Evolutionary conservation across 2,113 vertebrate species (phyloP), one percentile per base, ranked within the genome.

Genomic region (Euleptes europaea): DNA sequence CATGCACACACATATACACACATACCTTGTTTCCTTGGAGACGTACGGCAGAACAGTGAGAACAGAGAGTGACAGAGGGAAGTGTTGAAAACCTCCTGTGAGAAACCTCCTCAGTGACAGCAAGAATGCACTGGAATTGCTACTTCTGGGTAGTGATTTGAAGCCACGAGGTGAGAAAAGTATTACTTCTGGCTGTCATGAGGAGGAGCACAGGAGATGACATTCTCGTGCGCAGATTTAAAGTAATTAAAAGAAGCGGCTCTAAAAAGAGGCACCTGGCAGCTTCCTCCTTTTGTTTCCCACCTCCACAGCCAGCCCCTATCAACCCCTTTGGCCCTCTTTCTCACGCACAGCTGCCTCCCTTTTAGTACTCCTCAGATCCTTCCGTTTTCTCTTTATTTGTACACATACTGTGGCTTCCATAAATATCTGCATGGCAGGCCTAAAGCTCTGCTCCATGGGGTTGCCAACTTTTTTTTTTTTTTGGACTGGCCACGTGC

Each of bases 211-310:
- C 63, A 23, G 35, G 51, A 33, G 28, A 5, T 57, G 65, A 84
- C 11, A 23, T 38, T 12, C 8, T 5, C 74, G 38, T 54, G 4
- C 44, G 63, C 60, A 81, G 80, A 84, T 4, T 42, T 80, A 73
- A 84, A 92, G 82, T 60, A n/a, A 5, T 87, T 84, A 83, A 63
- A 17, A 42, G 81, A 73, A 60, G 31, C 35, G 2, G 26, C 10
- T n/a, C 28, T 35, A 40, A 60, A 28, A 83, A 73, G 51, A 44
- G 23, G 5, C 12, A 17, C 28, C 10, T 57, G 66, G 4, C 38
- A n/a, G 28, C 13, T 66, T 2, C 1, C 12, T 23, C 11, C 2
- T 57, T 49, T 1, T 54, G 31, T 31, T 76, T 15, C 65, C 38
- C 17, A 11, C 51, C 19, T 44, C 47, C 83, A 44, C 47, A 57